Base-by-base conservation (phyloP, 2,888 invertebrate species). In the Halocaridina rubra region DNA sequence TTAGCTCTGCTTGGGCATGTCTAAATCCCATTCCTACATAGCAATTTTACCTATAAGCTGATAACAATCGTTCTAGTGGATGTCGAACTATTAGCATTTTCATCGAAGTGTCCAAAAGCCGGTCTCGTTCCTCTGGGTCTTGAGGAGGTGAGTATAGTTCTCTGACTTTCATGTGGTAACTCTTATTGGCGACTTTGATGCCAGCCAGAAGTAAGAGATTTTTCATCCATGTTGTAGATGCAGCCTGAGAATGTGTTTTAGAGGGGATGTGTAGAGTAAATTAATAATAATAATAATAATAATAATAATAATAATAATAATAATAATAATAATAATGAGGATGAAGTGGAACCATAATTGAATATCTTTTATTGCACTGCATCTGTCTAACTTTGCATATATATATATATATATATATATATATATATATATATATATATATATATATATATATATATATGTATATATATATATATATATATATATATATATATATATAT, bases 171-270 rank as follows among this genome's bases (percentile, higher is more conserved):
- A 19, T 33, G 46, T 74, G 74, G 29, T 29, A 30, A 29, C 69
- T 69, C 27, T 4, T 69, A 30, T 8, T 27, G 1, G 39, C 39
- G 8, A 27, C 7, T 10, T 10, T 27, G 5, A 39, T 29, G n/a
- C 67, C 29, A 29, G 79, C 53, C 27, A 79, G 69, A 16, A 46
- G 33, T 27, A 80, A 22, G 1, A 80, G 72, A 33, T 59, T 80
- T 8, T 57, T 71, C 29, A 71, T 71, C 80, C 80, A 80, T n/a
- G 80, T 59, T n/a, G 80, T 80, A 4, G 80, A 80, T 16, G 72
- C 80, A 10, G 71, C 39, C 80, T 80, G 72, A 13, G 16, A 16
- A 22, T 19, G 5, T 19, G 16, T 8, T 71, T 24, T 33, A 67
- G 32, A 29, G n/a, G 0, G 3, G 2, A 1, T 1, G 29, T 29